These are phyloP conservation scores for Lycocerus yunnanus DNA, from an alignment of 2,888 invertebrate species.

Conservation along the genomic window DNA sequence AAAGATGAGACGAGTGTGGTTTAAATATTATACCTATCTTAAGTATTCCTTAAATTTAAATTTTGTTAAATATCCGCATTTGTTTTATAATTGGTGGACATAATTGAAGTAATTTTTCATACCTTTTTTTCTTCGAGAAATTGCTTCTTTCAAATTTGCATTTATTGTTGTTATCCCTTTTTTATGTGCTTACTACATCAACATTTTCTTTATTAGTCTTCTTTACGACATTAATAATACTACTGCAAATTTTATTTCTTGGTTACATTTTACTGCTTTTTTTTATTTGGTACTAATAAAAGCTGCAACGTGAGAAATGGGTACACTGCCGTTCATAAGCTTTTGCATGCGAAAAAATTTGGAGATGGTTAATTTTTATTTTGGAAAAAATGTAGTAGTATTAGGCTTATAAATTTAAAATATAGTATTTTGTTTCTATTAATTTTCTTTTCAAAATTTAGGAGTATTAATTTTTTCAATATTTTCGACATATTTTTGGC, in stretches of 20 bases:
- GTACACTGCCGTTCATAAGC: background rate
- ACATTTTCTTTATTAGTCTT: background rate
- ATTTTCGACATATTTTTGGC: too few species aligned
- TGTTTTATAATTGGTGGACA: background rate
- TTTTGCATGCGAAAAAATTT: too few species aligned
- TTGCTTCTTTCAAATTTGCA: background rate
- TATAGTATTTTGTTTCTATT: too few species aligned
- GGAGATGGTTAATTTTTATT: too few species aligned
- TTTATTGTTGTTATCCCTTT: background rate
- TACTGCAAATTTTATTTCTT: background rate
- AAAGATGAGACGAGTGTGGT: slow-evolving; percentile 39
- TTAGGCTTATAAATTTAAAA: too few species aligned
- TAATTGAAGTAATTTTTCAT: background rate
- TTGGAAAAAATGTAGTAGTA: too few species aligned
- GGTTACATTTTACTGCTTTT: background rate
- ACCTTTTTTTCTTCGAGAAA: background rate
- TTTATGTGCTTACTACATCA: background rate
- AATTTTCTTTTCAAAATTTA: too few species aligned
- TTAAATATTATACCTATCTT: slow-evolving; percentile 33
- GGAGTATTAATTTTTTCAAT: too few species aligned
- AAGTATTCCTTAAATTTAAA: background rate
- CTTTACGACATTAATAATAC: background rate
- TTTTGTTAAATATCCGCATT: background rate
- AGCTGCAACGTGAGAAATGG: background rate
- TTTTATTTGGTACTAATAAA: background rate